phyloP scores from a whole-genome alignment of 2,888 invertebrate genomes.

The Gastrophysa polygoni region DNA sequence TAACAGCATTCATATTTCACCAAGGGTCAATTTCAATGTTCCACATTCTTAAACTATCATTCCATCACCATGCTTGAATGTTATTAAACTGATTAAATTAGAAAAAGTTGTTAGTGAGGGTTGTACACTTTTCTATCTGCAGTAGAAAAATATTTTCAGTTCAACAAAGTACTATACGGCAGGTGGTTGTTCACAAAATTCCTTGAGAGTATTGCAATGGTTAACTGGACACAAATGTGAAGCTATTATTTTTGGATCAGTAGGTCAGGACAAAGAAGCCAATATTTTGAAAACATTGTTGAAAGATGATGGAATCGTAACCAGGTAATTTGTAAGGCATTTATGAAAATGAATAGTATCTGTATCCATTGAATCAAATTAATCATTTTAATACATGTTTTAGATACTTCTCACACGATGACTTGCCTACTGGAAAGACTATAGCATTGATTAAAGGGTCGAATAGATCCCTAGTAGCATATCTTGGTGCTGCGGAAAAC shows the following conservation, averaged over 20 bases:
- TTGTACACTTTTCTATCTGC: no score
- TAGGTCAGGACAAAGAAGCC: conserved; percentile 61
- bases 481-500: conserved; percentile 63
- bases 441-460: conserved; percentile 59
- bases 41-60: no score
- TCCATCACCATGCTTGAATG: no score
- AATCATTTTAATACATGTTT: conserved; percentile 1
- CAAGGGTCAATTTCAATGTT: no score
- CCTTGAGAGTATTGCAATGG: conserved; percentile 59
- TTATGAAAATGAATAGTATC: not conserved
- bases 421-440: conserved; percentile 60
- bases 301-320: conserved; percentile 55
- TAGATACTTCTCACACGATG: conserved; percentile 48
- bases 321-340: conserved; percentile 45
- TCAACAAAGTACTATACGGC: conserved; percentile 43
- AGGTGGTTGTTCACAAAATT: conserved; percentile 62
- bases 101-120: no score
- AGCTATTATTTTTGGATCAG: conserved; percentile 60
- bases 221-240: conserved; percentile 44
- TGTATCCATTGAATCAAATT: not conserved
- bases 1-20: no score
- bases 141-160: conserved; percentile 41
- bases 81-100: no score
- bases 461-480: conserved; percentile 61
- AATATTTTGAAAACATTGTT: conserved; percentile 55